Conservation (phyloP, 2,113 vertebrate species). For the Pluvialis apricaria region DNA sequence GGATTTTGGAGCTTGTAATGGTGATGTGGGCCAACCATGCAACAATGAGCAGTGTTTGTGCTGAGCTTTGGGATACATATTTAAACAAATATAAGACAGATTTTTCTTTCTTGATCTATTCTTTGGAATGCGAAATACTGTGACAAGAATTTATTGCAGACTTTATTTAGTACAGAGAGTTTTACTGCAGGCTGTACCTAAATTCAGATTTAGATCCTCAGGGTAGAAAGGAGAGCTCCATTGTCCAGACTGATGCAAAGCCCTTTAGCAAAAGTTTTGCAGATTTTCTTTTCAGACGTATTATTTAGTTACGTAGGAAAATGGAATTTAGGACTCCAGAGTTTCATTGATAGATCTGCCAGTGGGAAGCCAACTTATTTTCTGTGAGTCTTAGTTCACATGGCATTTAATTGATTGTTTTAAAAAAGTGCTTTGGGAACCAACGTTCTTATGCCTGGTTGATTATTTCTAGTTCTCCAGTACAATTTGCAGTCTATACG, state of each 20-base stretch:
- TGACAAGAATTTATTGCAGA: not conserved
- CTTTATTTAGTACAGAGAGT: not conserved
- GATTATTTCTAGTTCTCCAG: not conserved
- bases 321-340: not conserved
- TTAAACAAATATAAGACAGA: not conserved
- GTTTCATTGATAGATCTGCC: not conserved
- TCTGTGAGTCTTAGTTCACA: not conserved
- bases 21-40: not conserved
- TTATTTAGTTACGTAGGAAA: not conserved
- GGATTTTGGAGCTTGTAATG: rapidly evolving
- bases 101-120: not conserved
- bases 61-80: not conserved
- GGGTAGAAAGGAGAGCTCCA: not conserved
- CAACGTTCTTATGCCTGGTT: not conserved
- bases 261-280: not conserved
- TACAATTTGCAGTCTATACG: not conserved
- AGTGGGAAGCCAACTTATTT: not conserved
- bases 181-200: not conserved
- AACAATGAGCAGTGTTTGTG: not conserved
- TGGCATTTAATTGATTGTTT: not conserved
- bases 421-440: not conserved
- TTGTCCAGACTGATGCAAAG: not conserved
- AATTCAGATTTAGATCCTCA: not conserved
- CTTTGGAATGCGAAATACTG: not conserved
- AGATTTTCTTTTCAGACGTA: not conserved